Evolutionary conservation across 1,140 invertebrate species (phyloP), one percentile per base, ranked within the genome.

Genomic region (Drosophila ercepeae): DNA sequence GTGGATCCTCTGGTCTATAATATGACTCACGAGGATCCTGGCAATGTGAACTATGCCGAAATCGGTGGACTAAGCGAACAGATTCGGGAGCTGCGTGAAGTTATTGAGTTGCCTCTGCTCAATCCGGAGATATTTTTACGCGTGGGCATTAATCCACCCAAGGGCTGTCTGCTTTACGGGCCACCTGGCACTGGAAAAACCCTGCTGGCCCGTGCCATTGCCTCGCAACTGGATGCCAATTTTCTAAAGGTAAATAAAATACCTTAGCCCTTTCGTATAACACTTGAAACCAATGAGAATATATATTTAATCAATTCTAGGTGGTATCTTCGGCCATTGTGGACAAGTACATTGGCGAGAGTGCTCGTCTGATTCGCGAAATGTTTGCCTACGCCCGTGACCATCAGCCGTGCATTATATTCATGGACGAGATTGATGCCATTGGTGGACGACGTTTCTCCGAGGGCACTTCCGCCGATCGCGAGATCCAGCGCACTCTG

Each of bases 361-460:
- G 99, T 45, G 99, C 99, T 1, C 94, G 99, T 61, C 99, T 99
- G 98, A 98, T 99, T 1, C 94, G 99, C 70, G 98, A 99, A 92
- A 92, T 99, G 36, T 99, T 99, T 92, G 98, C 99, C 93, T 99
- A 99, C 97, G 99, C 98, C 45, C 94, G 99, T 39, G 98, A 97
- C 76, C 99, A 99, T 92, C 99, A 99, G 92, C 98, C 99, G 2
- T 99, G 99, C 92, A 94, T 99, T 1, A 99, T 99, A 60, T 99
- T 99, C 93, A 99, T 99, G 93, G 99, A 99, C 93, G 99, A 99
- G 95, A 99, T 99, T 89, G 99, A 99, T 93, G 99, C 99, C 34
- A 99, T 99, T 89, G 99, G 99, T 71, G 98, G 98, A 42, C 98
- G 98, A 19, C 94, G 93, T 48, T 99, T 99, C 92, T 98, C 99